These are phyloP conservation scores for Ophion ellenae DNA, from an alignment of 2,888 invertebrate species.

Conservation along the genomic window DNA sequence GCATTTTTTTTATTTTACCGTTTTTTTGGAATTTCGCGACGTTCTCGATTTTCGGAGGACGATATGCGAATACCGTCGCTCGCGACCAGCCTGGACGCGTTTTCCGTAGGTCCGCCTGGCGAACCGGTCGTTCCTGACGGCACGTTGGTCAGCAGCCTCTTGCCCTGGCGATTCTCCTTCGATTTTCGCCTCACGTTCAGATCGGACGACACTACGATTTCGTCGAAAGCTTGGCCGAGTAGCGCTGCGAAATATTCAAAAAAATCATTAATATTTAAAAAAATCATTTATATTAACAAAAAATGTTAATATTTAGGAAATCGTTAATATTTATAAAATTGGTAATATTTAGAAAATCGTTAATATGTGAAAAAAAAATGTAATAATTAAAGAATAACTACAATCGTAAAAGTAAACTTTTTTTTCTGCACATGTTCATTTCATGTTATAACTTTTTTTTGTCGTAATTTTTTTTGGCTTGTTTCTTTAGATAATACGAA, in stretches of 20 bases:
- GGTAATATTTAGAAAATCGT: too few species aligned
- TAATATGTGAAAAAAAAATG: too few species aligned
- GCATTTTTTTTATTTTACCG: slow-evolving; percentile 69
- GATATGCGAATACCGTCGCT: slow-evolving; percentile 78
- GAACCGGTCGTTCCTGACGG: slow-evolving; percentile 79
- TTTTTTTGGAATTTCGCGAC: slow-evolving; percentile 74
- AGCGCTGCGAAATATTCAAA: slow-evolving; percentile 70
- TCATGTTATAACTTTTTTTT: too few species aligned
- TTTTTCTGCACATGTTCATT: too few species aligned
- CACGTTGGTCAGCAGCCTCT: slow-evolving; percentile 80
- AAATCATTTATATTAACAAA: not conserved
- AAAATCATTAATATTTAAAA: not conserved
- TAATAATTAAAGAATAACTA: too few species aligned
- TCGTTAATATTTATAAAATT: too few species aligned
- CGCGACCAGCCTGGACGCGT: slow-evolving; percentile 77
- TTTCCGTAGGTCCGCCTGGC: slow-evolving; percentile 77
- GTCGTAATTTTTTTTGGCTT: too few species aligned
- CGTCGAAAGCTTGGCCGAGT: slow-evolving; percentile 83
- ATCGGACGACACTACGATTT: slow-evolving; percentile 83
- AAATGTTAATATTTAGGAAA: not conserved
- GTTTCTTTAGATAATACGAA: too few species aligned
- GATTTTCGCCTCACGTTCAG: slow-evolving; percentile 81
- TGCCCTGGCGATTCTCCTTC: slow-evolving; percentile 82
- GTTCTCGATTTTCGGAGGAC: slow-evolving; percentile 75
- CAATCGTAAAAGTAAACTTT: too few species aligned